These are phyloP conservation scores for Cyanoramphus novaezelandiae DNA, from an alignment of 2,113 vertebrate species.

Conservation along the genomic window DNA sequence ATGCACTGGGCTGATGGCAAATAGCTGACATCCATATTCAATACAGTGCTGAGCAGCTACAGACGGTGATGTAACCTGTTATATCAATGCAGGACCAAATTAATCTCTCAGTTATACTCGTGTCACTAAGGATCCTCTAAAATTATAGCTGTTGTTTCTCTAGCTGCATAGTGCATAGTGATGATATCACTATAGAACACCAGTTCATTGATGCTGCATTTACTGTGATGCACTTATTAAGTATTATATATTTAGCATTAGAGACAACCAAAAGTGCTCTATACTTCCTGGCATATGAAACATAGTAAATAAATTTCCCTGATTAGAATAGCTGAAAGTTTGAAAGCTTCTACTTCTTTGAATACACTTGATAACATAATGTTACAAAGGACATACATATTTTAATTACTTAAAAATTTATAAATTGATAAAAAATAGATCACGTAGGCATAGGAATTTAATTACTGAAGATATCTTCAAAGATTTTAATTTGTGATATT, in stretches of 20 bases:
- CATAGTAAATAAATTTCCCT: background rate
- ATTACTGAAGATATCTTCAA: background rate
- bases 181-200: background rate
- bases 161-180: background rate
- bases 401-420: background rate
- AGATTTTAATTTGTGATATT: background rate
- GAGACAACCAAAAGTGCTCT: background rate
- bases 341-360: slow-evolving; percentile 7
- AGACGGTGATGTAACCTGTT: background rate
- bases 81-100: background rate
- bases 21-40: background rate
- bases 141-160: background rate
- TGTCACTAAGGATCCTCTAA: background rate
- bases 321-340: background rate
- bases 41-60: background rate
- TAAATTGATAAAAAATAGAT: background rate
- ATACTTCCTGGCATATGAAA: background rate
- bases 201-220: background rate
- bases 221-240: background rate
- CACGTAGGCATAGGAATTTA: background rate
- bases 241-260: background rate
- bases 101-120: background rate
- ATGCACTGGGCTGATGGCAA: background rate
- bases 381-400: background rate
- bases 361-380: background rate